Conservation (phyloP, 2,888 invertebrate genomes). For the Gonocerus acuteangulatus region DNA sequence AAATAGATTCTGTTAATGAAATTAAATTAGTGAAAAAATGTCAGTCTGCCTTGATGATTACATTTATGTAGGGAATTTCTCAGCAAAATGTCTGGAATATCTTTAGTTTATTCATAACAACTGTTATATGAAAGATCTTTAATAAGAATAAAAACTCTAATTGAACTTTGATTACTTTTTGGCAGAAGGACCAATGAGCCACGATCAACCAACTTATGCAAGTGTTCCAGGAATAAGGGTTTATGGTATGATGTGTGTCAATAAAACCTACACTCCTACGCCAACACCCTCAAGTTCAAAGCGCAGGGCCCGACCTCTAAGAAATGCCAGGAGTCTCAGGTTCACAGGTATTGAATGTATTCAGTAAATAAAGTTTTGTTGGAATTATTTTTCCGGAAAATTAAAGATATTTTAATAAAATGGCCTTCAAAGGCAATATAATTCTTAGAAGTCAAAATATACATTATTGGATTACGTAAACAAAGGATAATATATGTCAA, state of each 20-base stretch:
- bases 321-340: constrained; percentile 46
- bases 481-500: background rate
- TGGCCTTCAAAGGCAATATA: background rate
- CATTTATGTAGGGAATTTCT: too few species aligned
- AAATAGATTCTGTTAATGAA: too few species aligned
- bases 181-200: constrained; percentile 86
- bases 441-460: background rate
- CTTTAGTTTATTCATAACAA: too few species aligned
- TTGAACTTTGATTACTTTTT: constrained; percentile 29
- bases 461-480: too few species aligned
- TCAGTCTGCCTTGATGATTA: too few species aligned
- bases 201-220: constrained; percentile 88
- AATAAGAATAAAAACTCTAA: too few species aligned
- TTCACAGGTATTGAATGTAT: constrained; percentile 42
- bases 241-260: constrained; percentile 88
- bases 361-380: background rate
- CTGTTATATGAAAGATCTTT: too few species aligned
- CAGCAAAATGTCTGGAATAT: too few species aligned
- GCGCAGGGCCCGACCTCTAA: constrained; percentile 45
- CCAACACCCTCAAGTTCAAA: constrained; percentile 32
- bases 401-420: background rate
- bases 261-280: constrained; percentile 34
- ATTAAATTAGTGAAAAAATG: too few species aligned
- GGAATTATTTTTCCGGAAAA: background rate
- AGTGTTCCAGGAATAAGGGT: constrained; percentile 88